Evolutionary conservation across 2,113 vertebrate species (phyloP).

Genomic region (Todiramphus chloris): DNA sequence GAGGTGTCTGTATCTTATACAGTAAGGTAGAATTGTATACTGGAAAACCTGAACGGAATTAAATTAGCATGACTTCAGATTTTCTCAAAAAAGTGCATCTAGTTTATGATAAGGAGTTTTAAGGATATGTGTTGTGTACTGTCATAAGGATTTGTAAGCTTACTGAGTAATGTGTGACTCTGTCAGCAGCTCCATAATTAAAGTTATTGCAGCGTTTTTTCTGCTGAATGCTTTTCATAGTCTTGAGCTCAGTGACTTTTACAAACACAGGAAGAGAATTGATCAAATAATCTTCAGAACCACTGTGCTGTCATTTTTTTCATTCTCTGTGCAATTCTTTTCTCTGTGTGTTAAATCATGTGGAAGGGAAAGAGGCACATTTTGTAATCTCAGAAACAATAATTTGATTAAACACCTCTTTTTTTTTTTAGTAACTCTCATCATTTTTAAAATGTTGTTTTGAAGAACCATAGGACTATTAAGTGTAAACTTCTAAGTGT

Average conservation of each 20-base stretch:
- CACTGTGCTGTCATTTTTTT: conserved; percentile 13
- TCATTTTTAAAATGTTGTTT: neutral
- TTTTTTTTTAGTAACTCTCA: neutral
- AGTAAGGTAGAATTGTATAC: neutral
- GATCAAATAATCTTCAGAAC: conserved; percentile 48
- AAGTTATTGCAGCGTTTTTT: conserved; percentile 28
- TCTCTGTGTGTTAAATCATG: neutral
- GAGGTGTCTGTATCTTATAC: neutral
- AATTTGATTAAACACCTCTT: neutral
- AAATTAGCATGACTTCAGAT: neutral
- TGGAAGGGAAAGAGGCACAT: neutral
- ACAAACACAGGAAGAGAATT: conserved; percentile 31
- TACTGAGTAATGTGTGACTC: neutral
- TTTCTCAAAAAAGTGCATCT: neutral
- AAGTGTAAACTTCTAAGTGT: neutral
- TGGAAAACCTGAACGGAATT: neutral
- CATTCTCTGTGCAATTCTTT: conserved; percentile 21
- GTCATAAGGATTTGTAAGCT: neutral
- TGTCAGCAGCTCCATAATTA: neutral
- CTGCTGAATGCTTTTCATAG: neutral
- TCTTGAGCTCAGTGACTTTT: conserved; percentile 31
- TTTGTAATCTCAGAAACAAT: conserved; percentile 2
- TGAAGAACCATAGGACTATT: neutral
- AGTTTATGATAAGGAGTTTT: neutral
- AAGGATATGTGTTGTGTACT: neutral